Evolutionary conservation across 1,140 invertebrate genomes (phyloP), one percentile per base, ranked within the genome.

Genomic region (Meloidogyne hapla): DNA sequence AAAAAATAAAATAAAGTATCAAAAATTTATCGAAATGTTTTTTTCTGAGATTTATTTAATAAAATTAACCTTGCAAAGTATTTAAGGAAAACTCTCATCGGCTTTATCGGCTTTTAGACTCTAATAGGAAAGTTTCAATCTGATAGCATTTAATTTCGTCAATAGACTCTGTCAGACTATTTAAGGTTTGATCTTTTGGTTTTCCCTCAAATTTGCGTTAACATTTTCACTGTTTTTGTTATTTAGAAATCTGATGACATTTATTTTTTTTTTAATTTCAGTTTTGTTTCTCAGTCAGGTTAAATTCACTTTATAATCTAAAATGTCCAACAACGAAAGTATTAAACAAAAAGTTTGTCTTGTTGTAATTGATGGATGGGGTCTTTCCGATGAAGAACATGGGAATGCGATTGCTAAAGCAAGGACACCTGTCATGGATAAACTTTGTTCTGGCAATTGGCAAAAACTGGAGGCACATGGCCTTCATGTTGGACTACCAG

Each of bases 301-400:
- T 28, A 28, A 33, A 33, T 68, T 68, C 9, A 33, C 33, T n/a
- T n/a, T 6, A 33, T 6, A 33, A 4, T 72, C 26, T 12, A 72
- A 72, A 9, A 83, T 83, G 81, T 69, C 73, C 28, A 83, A 83
- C 23, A 83, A 83, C 64, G 48, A 45, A 9, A 78, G 42, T 1
- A 80, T 85, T 8, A 78, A 83, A 15, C 81, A 87, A 56, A 87
- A 87, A 72, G 89, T 89, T 26, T 89, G 89, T 75, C 77, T 89
- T 4, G 86, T 89, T 75, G 88, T 89, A n/a, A 89, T 89, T 71
- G 88, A 89, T 75, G 88, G 88, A 15, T 89, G 88, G 88, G 88
- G 88, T 18, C 69, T 89, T 26, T 85, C 86, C 5, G 81, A 85
- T 1, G 88, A 88, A 21, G 77, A 71, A 13, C 82, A 88, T 74